Percentiles rank a stretch among this genome's conserved stretches.
phyloP scores from a whole-genome alignment of 2,797 vertebrate species.

The Harpagifer antarcticus region DNA sequence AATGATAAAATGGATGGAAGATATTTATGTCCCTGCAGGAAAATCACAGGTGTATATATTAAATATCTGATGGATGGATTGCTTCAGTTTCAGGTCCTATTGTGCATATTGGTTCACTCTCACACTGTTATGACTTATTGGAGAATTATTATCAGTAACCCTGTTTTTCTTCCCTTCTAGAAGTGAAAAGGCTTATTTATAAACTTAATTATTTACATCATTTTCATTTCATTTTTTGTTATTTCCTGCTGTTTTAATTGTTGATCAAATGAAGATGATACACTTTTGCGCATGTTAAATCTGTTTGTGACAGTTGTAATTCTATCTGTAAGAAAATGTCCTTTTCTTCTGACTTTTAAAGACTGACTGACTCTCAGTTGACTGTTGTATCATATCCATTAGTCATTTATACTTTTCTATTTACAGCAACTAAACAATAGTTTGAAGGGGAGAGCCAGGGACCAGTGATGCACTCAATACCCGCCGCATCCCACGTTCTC shows the following conservation, averaged over 20 bases:
- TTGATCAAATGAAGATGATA: background rate
- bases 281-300: background rate
- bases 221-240: no score
- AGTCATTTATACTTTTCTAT: slow-evolving; percentile 34
- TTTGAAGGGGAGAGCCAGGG: slow-evolving; percentile 19
- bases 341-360: background rate
- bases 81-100: background rate
- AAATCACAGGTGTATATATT: background rate
- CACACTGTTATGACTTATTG: background rate
- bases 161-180: background rate
- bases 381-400: slow-evolving; percentile 25
- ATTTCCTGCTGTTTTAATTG: no score
- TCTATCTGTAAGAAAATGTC: background rate
- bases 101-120: background rate
- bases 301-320: background rate
- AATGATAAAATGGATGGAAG: background rate
- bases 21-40: background rate
- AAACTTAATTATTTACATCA: background rate
- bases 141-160: background rate
- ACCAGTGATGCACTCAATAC: slow-evolving; percentile 31
- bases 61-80: background rate
- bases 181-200: background rate
- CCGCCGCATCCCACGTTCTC: slow-evolving; percentile 33
- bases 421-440: slow-evolving; percentile 43
- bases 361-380: background rate